These are phyloP conservation scores for Siniperca knerii DNA, from an alignment of 2,113 vertebrate species.

Conservation along the genomic window DNA sequence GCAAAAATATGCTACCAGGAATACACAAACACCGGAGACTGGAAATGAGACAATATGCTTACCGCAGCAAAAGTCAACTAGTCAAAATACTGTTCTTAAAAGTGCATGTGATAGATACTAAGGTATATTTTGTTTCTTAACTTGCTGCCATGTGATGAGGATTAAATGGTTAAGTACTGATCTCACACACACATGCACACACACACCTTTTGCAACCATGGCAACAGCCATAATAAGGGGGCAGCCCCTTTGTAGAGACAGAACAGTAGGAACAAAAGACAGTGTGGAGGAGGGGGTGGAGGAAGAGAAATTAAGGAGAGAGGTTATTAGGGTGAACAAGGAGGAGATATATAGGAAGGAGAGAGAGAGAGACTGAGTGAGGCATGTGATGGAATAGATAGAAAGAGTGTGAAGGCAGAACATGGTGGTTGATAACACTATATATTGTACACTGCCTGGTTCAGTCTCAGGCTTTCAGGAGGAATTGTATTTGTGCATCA, in stretches of 20 bases:
- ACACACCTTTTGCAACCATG: constrained; percentile 46
- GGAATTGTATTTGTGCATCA: no score
- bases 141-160: constrained; percentile 3
- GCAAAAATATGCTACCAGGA: no score
- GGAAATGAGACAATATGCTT: no score
- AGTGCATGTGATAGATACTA: not conserved
- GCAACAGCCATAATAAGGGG: constrained; percentile 57
- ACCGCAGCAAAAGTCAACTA: no score
- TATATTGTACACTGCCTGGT: no score
- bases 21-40: no score
- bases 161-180: constrained; percentile 55
- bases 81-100: not conserved
- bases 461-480: no score
- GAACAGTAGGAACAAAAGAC: constrained; percentile 55
- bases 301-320: not conserved
- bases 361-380: not conserved
- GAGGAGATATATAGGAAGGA: not conserved
- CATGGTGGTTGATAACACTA: no score
- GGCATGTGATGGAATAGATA: no score
- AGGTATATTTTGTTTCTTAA: constrained; percentile 4
- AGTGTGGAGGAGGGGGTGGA: constrained; percentile 14
- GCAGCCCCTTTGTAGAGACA: constrained; percentile 21
- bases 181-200: not conserved
- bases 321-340: not conserved
- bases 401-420: no score